Conservation (phyloP, 2,797 vertebrate species). For the Todus mexicanus region DNA sequence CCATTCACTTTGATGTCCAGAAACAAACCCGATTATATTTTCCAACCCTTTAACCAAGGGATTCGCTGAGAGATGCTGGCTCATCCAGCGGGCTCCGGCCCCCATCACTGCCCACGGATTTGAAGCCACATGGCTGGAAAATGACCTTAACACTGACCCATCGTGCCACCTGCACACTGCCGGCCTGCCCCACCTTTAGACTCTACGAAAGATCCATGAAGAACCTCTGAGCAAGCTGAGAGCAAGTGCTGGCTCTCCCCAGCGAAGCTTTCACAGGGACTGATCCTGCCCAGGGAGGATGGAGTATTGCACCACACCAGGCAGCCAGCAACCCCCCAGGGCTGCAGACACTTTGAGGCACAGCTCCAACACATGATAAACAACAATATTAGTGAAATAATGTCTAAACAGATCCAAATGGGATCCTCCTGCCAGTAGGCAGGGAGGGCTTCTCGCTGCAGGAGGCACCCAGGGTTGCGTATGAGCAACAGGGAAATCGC, state of each 20-base stretch:
- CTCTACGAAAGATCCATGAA: no score
- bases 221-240: not conserved
- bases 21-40: not conserved
- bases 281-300: not conserved
- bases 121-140: not conserved
- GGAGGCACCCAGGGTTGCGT: not conserved
- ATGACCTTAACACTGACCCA: not conserved
- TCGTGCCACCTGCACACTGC: accelerated
- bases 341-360: not conserved
- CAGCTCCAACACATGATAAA: not conserved
- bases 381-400: slow-evolving; percentile 28
- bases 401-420: slow-evolving; percentile 1
- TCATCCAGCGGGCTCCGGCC: not conserved
- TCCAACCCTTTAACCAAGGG: not conserved
- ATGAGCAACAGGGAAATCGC: not conserved
- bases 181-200: not conserved
- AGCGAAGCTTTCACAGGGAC: not conserved
- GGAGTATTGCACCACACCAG: accelerated
- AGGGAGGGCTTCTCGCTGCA: not conserved
- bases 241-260: not conserved
- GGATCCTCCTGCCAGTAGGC: slow-evolving; percentile 26
- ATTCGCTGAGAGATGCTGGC: not conserved
- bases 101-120: not conserved
- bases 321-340: not conserved
- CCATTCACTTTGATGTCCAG: not conserved